Conservation (phyloP, 2,113 vertebrate genomes). For the Silurus meridionalis region DNA sequence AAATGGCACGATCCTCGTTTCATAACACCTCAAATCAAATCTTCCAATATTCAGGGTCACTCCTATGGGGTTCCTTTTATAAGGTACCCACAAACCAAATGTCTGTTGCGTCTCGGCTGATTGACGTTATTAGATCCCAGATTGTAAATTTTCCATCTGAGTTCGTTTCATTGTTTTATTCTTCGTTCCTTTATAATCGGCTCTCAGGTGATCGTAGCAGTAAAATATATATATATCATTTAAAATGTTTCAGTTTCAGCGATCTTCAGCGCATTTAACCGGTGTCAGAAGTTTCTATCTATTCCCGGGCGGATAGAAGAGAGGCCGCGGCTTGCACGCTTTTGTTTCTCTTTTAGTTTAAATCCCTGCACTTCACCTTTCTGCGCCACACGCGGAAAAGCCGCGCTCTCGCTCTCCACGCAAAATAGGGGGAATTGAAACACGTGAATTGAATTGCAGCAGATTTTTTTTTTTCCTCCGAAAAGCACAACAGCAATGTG, state of each 20-base stretch:
- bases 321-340: neutral
- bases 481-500: conserved; percentile 49
- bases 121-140: neutral
- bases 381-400: conserved; percentile 32
- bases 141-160: too few relatives aligned
- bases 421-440: conserved; percentile 39
- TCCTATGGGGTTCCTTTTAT: neutral
- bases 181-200: neutral
- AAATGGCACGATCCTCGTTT: too few relatives aligned
- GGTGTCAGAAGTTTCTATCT: conserved; percentile 25
- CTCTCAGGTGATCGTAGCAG: neutral
- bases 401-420: conserved; percentile 36
- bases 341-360: conserved; percentile 34
- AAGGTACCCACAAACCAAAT: neutral
- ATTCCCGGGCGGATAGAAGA: conserved; percentile 5
- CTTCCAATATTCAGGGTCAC: too few relatives aligned
- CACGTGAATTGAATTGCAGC: conserved; percentile 36
- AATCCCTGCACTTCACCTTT: conserved; percentile 53
- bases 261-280: neutral
- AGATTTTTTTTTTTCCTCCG: conserved; percentile 11
- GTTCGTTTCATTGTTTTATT: too few relatives aligned
- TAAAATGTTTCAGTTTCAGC: neutral
- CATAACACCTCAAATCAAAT: too few relatives aligned
- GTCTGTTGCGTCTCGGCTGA: neutral
- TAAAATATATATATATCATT: neutral